Base-by-base conservation (phyloP, 1,140 invertebrate genomes). In the Drosophila varians region DNA sequence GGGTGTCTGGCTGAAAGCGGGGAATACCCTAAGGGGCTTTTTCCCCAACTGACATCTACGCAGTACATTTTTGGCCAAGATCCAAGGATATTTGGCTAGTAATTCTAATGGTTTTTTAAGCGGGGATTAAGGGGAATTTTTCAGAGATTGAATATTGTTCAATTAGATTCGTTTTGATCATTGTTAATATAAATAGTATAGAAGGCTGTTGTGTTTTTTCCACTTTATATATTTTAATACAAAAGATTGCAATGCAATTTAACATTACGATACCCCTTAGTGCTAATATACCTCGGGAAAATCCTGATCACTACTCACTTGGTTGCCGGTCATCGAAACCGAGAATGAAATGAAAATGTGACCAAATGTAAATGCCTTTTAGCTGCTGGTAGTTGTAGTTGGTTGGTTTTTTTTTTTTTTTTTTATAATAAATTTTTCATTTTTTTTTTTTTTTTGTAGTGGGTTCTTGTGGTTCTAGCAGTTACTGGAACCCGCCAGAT, bases 261-360 rank as follows among this genome's bases (percentile, higher is more conserved):
- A 26, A 26, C 5, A 26, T 0, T 26, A 6, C 1, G 7, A 26
- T 7, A 26, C 1, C 28, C 28, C n/a, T 11, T 3, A 38, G 36
- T 38, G 36, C 36, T 12, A 16, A 9, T 9, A 38, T 38, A 38
- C 36, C 36, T 16, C 36, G 2, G 7, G 3, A 5, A 4, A 38
- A 38, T 14, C 28, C 9, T 31, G 3, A 11, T n/a, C 31, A 12
- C 38, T 42, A 16, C n/a, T 40, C 18, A 48, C 28, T 16, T 26
- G n/a, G n/a, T n/a, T n/a, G 26, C 28, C 14, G 26, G 49, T 40
- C 38, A 66, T 46, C 48, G 73, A 76, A 66, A 74, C 58, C 65
- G 65, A 75, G 65, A 83, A 84, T 84, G 71, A 84, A 78, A 61
- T 65, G 46, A 84, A 78, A 79, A 76, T 86, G 72, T 80, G 72